These are phyloP conservation scores for Scaptomyza montana DNA, from an alignment of 1,140 invertebrate species.

Conservation along the genomic window DNA sequence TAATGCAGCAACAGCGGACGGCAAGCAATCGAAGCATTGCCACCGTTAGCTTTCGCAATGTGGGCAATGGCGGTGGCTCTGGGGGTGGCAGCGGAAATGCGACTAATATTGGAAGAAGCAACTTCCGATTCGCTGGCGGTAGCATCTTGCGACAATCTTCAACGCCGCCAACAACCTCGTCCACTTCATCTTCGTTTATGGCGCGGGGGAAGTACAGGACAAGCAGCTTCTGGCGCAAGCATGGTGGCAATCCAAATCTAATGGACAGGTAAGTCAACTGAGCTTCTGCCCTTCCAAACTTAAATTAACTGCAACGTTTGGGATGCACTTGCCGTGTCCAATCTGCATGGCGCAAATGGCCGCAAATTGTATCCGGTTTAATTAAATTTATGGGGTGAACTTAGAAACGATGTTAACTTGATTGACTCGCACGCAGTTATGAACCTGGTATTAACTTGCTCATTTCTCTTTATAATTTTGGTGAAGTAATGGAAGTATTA, in stretches of 20 bases:
- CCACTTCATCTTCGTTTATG: slow-evolving; percentile 36
- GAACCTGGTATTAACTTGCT: too few species aligned
- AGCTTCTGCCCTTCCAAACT: slow-evolving; percentile 12
- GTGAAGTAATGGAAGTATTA: too few species aligned
- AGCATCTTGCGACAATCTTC: slow-evolving; percentile 74
- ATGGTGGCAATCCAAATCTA: slow-evolving; percentile 75
- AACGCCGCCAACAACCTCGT: slow-evolving; percentile 41
- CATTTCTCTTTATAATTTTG: too few species aligned
- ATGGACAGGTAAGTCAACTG: slow-evolving; percentile 72
- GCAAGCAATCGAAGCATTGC: slow-evolving; percentile 44
- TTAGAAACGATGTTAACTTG: too few species aligned
- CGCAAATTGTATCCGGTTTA: slow-evolving; percentile 27
- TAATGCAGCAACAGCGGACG: slow-evolving; percentile 55
- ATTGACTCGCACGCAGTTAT: too few species aligned
- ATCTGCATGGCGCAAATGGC: slow-evolving; percentile 12
- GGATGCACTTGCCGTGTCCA: slow-evolving; percentile 3
- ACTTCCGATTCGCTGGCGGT: slow-evolving; percentile 64
- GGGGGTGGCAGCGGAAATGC: slow-evolving; percentile 17
- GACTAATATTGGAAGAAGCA: slow-evolving; percentile 45
- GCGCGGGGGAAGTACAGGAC: slow-evolving; percentile 38
- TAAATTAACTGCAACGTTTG: slow-evolving; percentile 47
- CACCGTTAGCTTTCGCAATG: slow-evolving; percentile 62
- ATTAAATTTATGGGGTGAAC: slow-evolving; percentile 23
- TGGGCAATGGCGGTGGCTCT: slow-evolving; percentile 44
- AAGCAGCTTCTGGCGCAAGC: slow-evolving; percentile 73